Percentiles rank a stretch among this genome's conserved stretches.
phyloP scores from a whole-genome alignment of 1,140 invertebrate species.

The Pissodes strobi region DNA sequence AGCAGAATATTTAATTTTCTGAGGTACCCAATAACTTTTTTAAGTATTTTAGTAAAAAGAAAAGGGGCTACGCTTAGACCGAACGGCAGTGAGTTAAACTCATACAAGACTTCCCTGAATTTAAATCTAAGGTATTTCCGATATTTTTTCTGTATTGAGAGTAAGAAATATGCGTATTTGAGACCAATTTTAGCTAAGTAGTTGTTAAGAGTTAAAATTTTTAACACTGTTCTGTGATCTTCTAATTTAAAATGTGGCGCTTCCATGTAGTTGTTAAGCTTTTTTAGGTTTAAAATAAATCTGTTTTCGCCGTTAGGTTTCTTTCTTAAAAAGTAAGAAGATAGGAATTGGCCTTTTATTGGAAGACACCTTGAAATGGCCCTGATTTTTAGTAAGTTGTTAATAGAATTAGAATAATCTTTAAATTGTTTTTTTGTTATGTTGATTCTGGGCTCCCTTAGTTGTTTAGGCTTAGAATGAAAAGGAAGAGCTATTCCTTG shows the following conservation, averaged over 20 bases:
- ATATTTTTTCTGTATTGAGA: no score
- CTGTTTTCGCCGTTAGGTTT: no score
- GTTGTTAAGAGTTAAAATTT: neutral
- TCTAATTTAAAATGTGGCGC: no score
- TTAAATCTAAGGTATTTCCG: slow-evolving; percentile 5
- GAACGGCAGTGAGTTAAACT: slow-evolving; percentile 1
- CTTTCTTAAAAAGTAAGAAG: no score
- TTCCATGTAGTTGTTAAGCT: neutral
- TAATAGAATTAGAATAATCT: neutral
- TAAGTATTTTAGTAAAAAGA: neutral
- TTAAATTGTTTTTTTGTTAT: neutral
- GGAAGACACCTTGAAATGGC: no score
- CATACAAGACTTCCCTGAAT: no score
- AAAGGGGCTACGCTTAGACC: neutral
- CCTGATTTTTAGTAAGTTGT: neutral
- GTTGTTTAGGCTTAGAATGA: no score
- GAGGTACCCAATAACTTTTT: slow-evolving; percentile 1
- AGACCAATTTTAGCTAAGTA: slow-evolving; percentile 5
- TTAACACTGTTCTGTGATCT: neutral
- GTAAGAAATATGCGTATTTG: neutral
- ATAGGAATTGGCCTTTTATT: no score
- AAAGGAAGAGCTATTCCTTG: slow-evolving; percentile 1
- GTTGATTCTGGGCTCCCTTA: no score
- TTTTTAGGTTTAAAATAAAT: no score
- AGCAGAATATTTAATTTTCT: no score